Evolutionary conservation across 2,113 vertebrate species (phyloP), one percentile per base, ranked within the genome.

Genomic region (Sylvilagus bachmani): DNA sequence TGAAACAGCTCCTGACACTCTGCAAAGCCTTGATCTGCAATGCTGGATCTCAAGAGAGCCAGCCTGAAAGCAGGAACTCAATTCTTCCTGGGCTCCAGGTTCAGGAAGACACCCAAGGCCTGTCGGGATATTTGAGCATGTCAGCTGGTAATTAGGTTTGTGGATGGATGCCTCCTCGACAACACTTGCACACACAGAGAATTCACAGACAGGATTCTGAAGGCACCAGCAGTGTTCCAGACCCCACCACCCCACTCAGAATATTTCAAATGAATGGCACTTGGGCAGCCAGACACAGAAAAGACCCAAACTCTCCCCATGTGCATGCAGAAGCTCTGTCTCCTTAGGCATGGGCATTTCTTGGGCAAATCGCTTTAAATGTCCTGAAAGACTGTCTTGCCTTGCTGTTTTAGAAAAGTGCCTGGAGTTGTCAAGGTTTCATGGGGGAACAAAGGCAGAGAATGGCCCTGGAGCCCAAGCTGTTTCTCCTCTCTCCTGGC

Each of bases 301-400:
- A 93, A 13, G 25, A 84, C 53, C 82, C 13, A 90, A 73, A 75
- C 81, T 66, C 81, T 66, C 75, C 49, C 49, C 31, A 8, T 17
- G 6, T 73, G 19, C 86, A 1, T 25, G 0, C 0, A 89, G 53
- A 92, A n/a, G 36, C 75, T 89, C 74, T 89, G 16, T 86, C 93
- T 96, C 86, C 89, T 86, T 61, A 89, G 84, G 62, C 58, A 75
- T 86, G 78, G 55, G 58, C 51, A 91, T 79, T 84, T 95, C 90
- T 80, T 71, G 92, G 78, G 74, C 3, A 22, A 90, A 74, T 85
- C 29, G 89, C 82, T 92, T 89, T 79, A 71, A 96, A 44, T 61
- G 88, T 61, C 64, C 78, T 13, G 36, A 86, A 70, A 61, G 55
- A 74, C 67, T 93, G 66, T 53, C 74, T 86, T 78, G 49, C 44